A percentile compares a stretch with the other conserved stretches of the same genome.
Evolutionary conservation across 2,888 invertebrate genomes (phyloP).

Genomic region (Ethmia dodecea): DNA sequence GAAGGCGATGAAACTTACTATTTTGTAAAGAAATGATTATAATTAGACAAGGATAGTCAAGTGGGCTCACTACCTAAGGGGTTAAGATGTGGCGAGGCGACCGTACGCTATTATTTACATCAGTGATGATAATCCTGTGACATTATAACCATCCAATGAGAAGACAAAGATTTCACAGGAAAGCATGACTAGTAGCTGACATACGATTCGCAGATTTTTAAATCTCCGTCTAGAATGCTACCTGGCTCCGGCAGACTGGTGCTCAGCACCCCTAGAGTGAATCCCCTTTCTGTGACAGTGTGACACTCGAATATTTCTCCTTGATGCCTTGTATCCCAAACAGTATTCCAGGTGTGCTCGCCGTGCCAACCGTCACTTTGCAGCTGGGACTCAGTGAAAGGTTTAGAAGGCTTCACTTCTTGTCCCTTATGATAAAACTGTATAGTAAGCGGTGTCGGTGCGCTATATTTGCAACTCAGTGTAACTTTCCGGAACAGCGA

Average conservation of each 20-base stretch:
- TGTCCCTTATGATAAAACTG: slow-evolving; percentile 49
- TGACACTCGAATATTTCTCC: slow-evolving; percentile 54
- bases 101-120: slow-evolving; percentile 4
- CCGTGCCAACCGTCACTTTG: slow-evolving; percentile 54
- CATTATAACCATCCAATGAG: not conserved
- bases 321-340: slow-evolving; percentile 45
- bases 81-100: too few relatives aligned
- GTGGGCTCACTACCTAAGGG: too few relatives aligned
- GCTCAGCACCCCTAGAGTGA: slow-evolving; percentile 53
- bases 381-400: slow-evolving; percentile 39
- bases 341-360: slow-evolving; percentile 40
- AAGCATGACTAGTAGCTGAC: slow-evolving; percentile 8
- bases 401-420: slow-evolving; percentile 37
- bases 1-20: too few relatives aligned
- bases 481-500: slow-evolving; percentile 36
- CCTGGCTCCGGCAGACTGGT: slow-evolving; percentile 51
- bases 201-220: slow-evolving; percentile 8
- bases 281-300: slow-evolving; percentile 49
- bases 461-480: slow-evolving; percentile 59
- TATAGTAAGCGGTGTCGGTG: slow-evolving; percentile 57
- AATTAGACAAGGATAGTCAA: too few relatives aligned
- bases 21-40: too few relatives aligned
- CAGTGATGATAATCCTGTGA: slow-evolving; percentile 5
- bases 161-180: slow-evolving; percentile 2
- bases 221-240: slow-evolving; percentile 21